Conservation (phyloP, 2,888 invertebrate species). For the Ochropleura plecta region DNA sequence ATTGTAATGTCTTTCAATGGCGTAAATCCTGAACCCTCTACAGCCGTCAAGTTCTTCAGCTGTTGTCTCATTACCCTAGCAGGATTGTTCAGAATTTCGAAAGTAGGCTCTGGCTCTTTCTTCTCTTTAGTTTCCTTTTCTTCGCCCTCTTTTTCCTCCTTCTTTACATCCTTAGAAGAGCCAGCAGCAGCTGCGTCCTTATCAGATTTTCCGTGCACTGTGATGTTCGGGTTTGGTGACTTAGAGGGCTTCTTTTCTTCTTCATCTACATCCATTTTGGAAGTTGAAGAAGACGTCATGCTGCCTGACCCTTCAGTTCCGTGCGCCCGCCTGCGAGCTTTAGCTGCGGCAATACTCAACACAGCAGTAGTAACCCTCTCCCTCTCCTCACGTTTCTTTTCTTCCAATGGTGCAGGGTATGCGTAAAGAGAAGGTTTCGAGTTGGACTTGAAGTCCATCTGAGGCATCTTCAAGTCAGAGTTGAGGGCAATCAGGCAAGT, state of each 20-base stretch:
- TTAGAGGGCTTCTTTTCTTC: conserved; percentile 90
- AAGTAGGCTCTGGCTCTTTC: conserved; percentile 97
- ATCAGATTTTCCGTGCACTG: conserved; percentile 88
- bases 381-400: conserved; percentile 99
- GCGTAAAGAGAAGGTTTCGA: conserved; percentile 98
- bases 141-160: conserved; percentile 87
- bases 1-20: conserved; percentile 98
- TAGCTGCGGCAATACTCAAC: conserved; percentile 97
- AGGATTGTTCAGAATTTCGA: conserved; percentile 98
- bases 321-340: conserved; percentile 96
- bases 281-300: conserved; percentile 90
- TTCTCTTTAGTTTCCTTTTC: conserved; percentile 88
- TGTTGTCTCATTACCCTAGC: conserved; percentile 98
- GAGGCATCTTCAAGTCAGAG: conserved; percentile 97
- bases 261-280: conserved; percentile 97
- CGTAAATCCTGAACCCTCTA: conserved; percentile 95
- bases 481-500: conserved; percentile 98
- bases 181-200: conserved; percentile 74
- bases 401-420: conserved; percentile 99
- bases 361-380: conserved; percentile 99
- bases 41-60: conserved; percentile 93
- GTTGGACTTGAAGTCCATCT: conserved; percentile 97
- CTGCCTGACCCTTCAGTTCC: conserved; percentile 91
- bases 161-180: conserved; percentile 88
- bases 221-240: conserved; percentile 87